Percentiles rank a stretch among this genome's conserved stretches.
phyloP scores from a whole-genome alignment of 2,888 invertebrate genomes.

The Drosophila gaucha region DNA sequence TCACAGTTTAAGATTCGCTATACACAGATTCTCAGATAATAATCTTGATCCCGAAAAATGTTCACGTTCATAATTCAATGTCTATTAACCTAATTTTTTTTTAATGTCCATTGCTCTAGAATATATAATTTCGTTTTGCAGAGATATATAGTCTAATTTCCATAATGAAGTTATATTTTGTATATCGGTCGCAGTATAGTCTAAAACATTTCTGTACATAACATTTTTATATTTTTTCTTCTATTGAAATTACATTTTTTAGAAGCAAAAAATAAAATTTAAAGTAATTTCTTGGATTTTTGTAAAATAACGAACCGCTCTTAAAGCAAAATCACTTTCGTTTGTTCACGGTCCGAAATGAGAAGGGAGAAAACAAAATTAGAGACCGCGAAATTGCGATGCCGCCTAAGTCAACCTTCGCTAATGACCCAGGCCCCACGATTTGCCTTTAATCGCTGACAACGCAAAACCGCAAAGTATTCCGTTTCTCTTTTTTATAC shows the following conservation, averaged over 20 bases:
- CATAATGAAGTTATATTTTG: too few relatives aligned
- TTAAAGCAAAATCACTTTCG: conserved; percentile 9
- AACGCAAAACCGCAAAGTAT: conserved; percentile 35
- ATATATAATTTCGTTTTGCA: too few relatives aligned
- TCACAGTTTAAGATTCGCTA: not conserved
- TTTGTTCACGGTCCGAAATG: conserved; percentile 2
- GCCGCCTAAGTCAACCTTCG: conserved; percentile 12
- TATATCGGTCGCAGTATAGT: too few relatives aligned
- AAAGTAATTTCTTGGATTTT: not conserved
- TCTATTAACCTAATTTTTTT: too few relatives aligned
- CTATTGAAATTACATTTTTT: too few relatives aligned
- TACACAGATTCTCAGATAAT: not conserved
- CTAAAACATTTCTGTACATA: too few relatives aligned
- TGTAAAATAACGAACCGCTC: not conserved
- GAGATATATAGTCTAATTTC: too few relatives aligned
- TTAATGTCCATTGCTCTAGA: too few relatives aligned
- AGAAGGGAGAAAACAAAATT: conserved; percentile 22
- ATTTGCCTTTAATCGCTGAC: conserved; percentile 52
- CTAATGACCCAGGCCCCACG: conserved; percentile 52
- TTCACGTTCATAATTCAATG: not conserved
- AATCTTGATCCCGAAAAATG: too few relatives aligned
- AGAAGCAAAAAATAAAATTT: not conserved
- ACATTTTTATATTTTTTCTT: too few relatives aligned
- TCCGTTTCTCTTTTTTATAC: not conserved
- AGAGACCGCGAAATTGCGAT: conserved; percentile 32